Evolutionary conservation across 2,888 invertebrate species (phyloP).

Genomic region (Philaethria dido): DNA sequence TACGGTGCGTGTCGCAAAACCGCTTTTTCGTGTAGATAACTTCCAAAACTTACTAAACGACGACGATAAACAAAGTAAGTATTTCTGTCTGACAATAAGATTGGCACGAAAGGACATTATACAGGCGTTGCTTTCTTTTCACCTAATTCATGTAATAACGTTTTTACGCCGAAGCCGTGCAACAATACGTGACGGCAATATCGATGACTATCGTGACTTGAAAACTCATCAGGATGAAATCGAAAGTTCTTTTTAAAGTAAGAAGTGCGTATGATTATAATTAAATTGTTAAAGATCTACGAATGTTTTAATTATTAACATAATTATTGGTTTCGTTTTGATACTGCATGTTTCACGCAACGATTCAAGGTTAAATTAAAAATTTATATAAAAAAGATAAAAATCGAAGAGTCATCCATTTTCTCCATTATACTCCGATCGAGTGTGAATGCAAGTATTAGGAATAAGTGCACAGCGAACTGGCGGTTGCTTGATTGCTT

Average conservation of each 20-base stretch:
- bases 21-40: background rate
- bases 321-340: background rate
- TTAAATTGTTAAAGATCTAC: background rate
- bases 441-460: constrained; percentile 8
- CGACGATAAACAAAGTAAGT: constrained; percentile 23
- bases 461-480: constrained; percentile 15
- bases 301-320: background rate
- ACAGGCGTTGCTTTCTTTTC: constrained; percentile 53
- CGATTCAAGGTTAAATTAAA: background rate
- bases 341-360: background rate
- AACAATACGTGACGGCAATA: constrained; percentile 57
- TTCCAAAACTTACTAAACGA: constrained; percentile 22
- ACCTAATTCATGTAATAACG: constrained; percentile 53
- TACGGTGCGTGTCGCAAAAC: background rate
- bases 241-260: constrained; percentile 49
- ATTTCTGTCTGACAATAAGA: constrained; percentile 34
- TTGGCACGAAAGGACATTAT: constrained; percentile 46
- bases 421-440: constrained; percentile 3
- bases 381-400: background rate
- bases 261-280: constrained; percentile 1
- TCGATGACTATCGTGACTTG: constrained; percentile 53
- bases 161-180: constrained; percentile 53
- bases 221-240: constrained; percentile 55
- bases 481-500: constrained; percentile 19
- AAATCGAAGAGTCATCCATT: background rate